Evolutionary conservation across 1,140 invertebrate genomes (phyloP).

Genomic region (Drosophila novamexicana): DNA sequence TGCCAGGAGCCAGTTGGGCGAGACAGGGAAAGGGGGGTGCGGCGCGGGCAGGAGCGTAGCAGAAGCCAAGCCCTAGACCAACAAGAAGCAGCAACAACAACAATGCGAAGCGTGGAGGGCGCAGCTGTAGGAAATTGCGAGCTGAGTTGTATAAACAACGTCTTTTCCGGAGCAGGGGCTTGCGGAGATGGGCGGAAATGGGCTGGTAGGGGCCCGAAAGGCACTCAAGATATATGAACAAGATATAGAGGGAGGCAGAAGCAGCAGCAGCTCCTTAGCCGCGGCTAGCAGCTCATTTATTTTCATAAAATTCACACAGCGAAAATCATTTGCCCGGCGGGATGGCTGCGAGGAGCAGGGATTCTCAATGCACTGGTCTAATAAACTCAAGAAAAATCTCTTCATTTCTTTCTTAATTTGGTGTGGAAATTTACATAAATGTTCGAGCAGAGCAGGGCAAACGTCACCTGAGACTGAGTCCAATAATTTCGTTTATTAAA

Average conservation of each 20-base stretch:
- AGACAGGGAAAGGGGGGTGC: background rate
- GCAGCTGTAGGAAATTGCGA: constrained; percentile 55
- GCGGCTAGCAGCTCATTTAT: constrained; percentile 69
- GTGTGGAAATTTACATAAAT: constrained; percentile 74
- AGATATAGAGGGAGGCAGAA: constrained; percentile 7
- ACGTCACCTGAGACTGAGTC: constrained; percentile 17
- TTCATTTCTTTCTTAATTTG: constrained; percentile 70
- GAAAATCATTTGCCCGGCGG: constrained; percentile 47
- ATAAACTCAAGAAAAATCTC: constrained; percentile 78
- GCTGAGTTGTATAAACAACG: constrained; percentile 51
- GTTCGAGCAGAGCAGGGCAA: constrained; percentile 34
- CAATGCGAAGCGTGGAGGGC: constrained; percentile 12
- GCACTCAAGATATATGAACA: constrained; percentile 20
- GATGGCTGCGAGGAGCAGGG: background rate
- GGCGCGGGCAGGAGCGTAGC: background rate
- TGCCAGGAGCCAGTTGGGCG: constrained; percentile 10
- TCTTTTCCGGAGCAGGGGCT: constrained; percentile 2
- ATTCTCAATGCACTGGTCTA: constrained; percentile 43
- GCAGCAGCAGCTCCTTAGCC: background rate
- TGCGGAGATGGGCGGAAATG: background rate
- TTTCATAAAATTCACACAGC: constrained; percentile 71
- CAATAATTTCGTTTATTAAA: constrained; percentile 52
- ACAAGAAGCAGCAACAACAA: constrained; percentile 25
- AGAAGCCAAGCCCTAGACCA: constrained; percentile 31
- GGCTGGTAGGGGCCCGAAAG: constrained; percentile 15